These are phyloP conservation scores for Notarius lentiginosus DNA, from an alignment of 2,113 vertebrate species.

Conservation along the genomic window DNA sequence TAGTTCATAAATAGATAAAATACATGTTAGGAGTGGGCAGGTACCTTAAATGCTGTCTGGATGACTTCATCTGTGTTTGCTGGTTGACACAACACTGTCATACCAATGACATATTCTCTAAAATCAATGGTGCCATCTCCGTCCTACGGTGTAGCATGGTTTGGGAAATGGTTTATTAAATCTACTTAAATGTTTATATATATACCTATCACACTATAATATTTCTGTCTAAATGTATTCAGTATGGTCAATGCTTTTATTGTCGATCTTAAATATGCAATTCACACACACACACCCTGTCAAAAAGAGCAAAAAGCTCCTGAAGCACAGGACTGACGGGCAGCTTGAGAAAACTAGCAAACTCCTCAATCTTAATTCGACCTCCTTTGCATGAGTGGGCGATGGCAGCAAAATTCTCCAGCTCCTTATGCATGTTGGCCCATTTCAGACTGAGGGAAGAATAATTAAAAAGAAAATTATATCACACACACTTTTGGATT, in stretches of 20 bases:
- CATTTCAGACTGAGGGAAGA: slow-evolving; percentile 83
- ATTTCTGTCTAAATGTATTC: neutral
- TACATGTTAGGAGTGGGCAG: neutral
- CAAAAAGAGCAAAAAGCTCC: slow-evolving; percentile 91
- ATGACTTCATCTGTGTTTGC: slow-evolving; percentile 94
- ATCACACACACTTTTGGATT: neutral
- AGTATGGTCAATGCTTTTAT: neutral
- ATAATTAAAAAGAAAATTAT: slow-evolving; percentile 12
- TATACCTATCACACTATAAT: neutral
- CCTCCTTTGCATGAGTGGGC: slow-evolving; percentile 88
- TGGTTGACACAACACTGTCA: slow-evolving; percentile 90
- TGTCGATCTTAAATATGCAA: neutral
- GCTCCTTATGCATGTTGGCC: slow-evolving; percentile 84
- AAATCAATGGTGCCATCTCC: slow-evolving; percentile 95
- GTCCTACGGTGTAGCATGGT: slow-evolving; percentile 71
- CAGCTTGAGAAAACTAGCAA: slow-evolving; percentile 87
- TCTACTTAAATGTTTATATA: neutral
- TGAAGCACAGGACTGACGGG: slow-evolving; percentile 81
- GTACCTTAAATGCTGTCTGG: slow-evolving; percentile 89
- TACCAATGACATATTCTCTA: slow-evolving; percentile 95
- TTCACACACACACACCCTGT: slow-evolving; percentile 79
- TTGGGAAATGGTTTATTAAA: neutral
- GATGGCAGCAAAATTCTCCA: slow-evolving; percentile 86
- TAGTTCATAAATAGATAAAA: neutral
- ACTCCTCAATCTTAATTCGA: slow-evolving; percentile 88